Percentiles rank a stretch among this genome's conserved stretches.
Conservation (phyloP, 2,797 vertebrate species). For the Erpetoichthys calabaricus region DNA sequence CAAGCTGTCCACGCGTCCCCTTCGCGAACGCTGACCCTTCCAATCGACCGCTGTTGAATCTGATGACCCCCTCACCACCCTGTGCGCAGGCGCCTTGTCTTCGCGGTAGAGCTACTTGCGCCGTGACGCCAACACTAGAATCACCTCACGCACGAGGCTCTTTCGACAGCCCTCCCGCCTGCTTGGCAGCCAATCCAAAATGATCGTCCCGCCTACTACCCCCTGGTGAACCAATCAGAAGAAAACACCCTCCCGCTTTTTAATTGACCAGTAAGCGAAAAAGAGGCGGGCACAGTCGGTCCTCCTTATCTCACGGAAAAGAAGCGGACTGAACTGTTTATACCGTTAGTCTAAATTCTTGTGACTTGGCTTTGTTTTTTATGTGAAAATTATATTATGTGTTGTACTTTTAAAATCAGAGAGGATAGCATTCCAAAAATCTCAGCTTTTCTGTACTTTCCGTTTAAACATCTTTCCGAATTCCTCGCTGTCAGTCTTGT, state of each 20-base stretch:
- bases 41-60: constrained; percentile 10
- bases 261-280: too few species aligned
- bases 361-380: too few species aligned
- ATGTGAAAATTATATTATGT: too few species aligned
- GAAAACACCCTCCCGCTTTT: background rate
- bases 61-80: constrained; percentile 3
- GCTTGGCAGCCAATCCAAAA: background rate
- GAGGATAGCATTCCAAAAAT: too few species aligned
- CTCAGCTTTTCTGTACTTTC: too few species aligned
- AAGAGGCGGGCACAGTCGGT: background rate
- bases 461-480: too few species aligned
- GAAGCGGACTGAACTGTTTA: too few species aligned
- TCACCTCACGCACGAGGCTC: constrained; percentile 4
- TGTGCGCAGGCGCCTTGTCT: constrained; percentile 8
- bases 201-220: background rate
- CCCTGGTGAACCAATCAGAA: background rate
- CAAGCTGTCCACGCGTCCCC: constrained; percentile 1
- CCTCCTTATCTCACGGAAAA: background rate
- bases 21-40: constrained; percentile 7
- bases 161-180: background rate
- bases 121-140: background rate
- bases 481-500: too few species aligned
- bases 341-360: too few species aligned
- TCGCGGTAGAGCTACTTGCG: constrained; percentile 9
- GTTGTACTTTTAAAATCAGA: too few species aligned